These are phyloP conservation scores for Uloborus diversus DNA, from an alignment of 1,140 invertebrate genomes.

Conservation along the genomic window DNA sequence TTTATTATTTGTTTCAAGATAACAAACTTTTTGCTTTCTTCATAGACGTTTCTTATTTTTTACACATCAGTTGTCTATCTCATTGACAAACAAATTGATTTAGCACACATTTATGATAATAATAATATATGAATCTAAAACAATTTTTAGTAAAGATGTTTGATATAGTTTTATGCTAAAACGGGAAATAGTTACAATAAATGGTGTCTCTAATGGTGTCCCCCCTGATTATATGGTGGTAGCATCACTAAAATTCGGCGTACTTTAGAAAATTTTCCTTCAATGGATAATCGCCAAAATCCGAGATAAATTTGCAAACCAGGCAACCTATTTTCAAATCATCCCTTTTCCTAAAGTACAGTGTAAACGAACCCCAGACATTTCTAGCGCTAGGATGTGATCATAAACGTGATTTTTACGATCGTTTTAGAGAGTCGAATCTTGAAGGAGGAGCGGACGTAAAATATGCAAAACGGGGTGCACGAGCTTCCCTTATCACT, in stretches of 20 bases:
- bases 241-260: neutral
- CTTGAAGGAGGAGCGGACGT: conserved; percentile 27
- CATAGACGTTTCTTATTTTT: no score
- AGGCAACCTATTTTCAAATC: neutral
- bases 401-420: conserved; percentile 56
- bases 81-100: no score
- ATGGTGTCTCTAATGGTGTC: no score
- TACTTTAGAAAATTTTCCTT: neutral
- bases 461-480: conserved; percentile 45
- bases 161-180: no score
- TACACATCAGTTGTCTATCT: no score
- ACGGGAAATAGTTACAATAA: no score
- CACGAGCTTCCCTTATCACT: conserved; percentile 4
- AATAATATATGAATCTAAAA: no score
- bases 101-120: no score
- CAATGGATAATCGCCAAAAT: neutral
- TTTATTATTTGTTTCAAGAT: no score
- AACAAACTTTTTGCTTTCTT: no score
- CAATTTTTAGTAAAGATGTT: no score
- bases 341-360: conserved; percentile 28
- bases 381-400: conserved; percentile 21
- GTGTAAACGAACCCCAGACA: conserved; percentile 34
- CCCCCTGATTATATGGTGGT: neutral
- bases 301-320: neutral
- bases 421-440: conserved; percentile 51